A percentile compares a stretch with the other conserved stretches of the same genome.
Conservation (phyloP, 2,888 invertebrate genomes). For the Tuberolachnus salignus region DNA sequence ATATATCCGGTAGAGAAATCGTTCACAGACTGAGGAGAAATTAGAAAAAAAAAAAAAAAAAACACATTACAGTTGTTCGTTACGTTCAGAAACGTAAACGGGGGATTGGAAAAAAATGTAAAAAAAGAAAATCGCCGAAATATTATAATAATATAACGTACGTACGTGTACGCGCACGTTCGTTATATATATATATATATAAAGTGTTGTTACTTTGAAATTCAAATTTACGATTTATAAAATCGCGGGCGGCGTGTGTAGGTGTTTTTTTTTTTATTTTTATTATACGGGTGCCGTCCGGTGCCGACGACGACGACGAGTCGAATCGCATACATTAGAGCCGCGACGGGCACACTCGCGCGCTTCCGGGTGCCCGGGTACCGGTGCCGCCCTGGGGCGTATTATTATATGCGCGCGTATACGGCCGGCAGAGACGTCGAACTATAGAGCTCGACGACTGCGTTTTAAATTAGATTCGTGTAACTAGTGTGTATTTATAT, state of each 20-base stretch:
- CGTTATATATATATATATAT: no score
- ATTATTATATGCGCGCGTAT: background rate
- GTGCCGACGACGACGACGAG: slow-evolving; percentile 8
- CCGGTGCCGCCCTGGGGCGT: background rate
- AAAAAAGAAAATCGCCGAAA: no score
- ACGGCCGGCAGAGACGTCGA: slow-evolving; percentile 37
- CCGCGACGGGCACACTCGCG: background rate
- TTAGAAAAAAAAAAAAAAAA: no score
- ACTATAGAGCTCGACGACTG: slow-evolving; percentile 41
- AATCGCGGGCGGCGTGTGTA: slow-evolving; percentile 6
- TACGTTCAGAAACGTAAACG: no score
- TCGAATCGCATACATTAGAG: slow-evolving; percentile 34
- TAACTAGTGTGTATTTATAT: slow-evolving; percentile 15
- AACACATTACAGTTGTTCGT: no score
- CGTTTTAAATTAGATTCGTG: slow-evolving; percentile 53
- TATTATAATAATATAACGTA: no score
- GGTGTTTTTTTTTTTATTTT: slow-evolving; percentile 46
- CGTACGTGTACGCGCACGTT: background rate
- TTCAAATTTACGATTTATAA: slow-evolving; percentile 48
- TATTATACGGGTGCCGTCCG: background rate
- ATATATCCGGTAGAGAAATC: no score
- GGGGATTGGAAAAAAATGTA: no score
- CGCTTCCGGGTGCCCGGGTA: background rate
- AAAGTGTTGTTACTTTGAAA: slow-evolving; percentile 30
- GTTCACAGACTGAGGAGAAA: no score